Percentiles rank a stretch among this genome's conserved stretches.
Evolutionary conservation across 2,797 vertebrate species (phyloP).

Genomic region (Remorina albescens): DNA sequence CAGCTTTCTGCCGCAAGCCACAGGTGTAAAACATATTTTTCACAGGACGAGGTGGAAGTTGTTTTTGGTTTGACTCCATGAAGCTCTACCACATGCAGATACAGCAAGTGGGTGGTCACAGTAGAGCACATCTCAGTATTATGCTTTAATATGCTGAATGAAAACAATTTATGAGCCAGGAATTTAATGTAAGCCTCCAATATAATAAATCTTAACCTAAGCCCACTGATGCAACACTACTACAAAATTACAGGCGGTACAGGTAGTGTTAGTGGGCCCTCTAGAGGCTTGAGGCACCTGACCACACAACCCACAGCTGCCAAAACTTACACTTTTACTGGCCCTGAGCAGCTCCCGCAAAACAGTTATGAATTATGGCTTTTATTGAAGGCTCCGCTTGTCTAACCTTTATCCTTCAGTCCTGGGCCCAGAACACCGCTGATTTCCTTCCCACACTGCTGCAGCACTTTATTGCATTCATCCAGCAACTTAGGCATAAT

Average conservation of each 20-base stretch:
- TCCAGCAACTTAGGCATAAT: background rate
- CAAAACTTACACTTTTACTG: slow-evolving; percentile 11
- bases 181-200: background rate
- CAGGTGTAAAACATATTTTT: slow-evolving; percentile 29
- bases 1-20: slow-evolving; percentile 12
- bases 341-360: background rate
- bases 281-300: slow-evolving; percentile 53
- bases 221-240: slow-evolving; percentile 27
- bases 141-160: background rate
- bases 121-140: background rate
- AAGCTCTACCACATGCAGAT: slow-evolving; percentile 7
- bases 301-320: background rate
- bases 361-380: background rate
- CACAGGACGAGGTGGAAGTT: background rate
- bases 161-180: background rate
- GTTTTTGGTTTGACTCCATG: background rate
- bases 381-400: slow-evolving; percentile 21
- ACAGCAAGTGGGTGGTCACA: background rate
- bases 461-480: slow-evolving; percentile 1
- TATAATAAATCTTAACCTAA: background rate
- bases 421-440: background rate
- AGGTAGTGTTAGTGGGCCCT: slow-evolving; percentile 63
- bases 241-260: slow-evolving; percentile 14
- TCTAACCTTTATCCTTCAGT: slow-evolving; percentile 14
- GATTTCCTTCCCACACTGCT: slow-evolving; percentile 22